Evolutionary conservation across 2,113 vertebrate species (phyloP).

Genomic region (Benitochromis conjunctus): DNA sequence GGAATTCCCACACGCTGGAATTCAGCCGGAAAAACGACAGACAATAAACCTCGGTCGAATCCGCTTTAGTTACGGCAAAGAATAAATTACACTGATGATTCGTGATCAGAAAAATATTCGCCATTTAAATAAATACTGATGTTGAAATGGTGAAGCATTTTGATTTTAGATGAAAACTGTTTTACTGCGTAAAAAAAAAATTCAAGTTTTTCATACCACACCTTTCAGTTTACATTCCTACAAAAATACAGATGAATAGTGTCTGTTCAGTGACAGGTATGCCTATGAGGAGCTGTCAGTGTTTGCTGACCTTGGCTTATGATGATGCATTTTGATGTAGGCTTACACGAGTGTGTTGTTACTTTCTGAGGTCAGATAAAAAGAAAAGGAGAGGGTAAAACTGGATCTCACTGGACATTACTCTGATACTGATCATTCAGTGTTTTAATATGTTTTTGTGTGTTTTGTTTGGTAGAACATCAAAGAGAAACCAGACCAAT

Average conservation of each 20-base stretch:
- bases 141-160: not conserved
- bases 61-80: not conserved
- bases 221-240: not conserved
- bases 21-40: not conserved
- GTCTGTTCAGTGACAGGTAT: not conserved
- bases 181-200: not conserved
- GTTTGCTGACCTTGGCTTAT: conserved; percentile 24
- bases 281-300: not conserved
- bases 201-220: not conserved
- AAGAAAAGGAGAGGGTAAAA: not conserved
- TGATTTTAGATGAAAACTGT: not conserved
- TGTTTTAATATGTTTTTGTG: not conserved
- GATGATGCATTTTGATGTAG: conserved; percentile 16
- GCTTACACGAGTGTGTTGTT: not conserved
- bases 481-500: not conserved
- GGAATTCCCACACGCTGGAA: conserved; percentile 1
- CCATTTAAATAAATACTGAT: not conserved
- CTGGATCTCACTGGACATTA: not conserved
- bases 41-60: not conserved
- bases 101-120: not conserved
- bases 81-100: not conserved
- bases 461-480: not conserved
- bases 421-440: not conserved
- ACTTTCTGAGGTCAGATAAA: conserved; percentile 2
- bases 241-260: not conserved